Percentiles rank a stretch among this genome's conserved stretches.
phyloP scores from a whole-genome alignment of 2,797 vertebrate genomes.

The Alectoris magna region DNA sequence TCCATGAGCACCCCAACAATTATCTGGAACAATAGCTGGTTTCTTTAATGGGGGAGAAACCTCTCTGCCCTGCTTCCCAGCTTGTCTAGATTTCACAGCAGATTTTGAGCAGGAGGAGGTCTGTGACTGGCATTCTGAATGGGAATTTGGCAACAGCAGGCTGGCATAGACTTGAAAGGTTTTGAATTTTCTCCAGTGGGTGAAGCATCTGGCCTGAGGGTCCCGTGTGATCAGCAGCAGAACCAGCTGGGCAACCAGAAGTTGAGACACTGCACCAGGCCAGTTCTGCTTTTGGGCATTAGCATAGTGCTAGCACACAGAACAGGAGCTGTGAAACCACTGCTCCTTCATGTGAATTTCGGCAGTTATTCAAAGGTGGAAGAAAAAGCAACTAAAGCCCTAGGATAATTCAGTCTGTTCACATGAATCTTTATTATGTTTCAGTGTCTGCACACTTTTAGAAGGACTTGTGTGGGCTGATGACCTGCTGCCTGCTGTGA shows the following conservation, averaged over 20 bases:
- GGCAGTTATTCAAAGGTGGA: constrained; percentile 15
- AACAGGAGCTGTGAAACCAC: neutral
- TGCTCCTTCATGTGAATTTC: neutral
- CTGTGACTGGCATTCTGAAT: neutral
- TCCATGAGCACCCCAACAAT: too few species aligned
- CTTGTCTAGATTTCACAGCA: neutral
- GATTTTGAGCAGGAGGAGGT: neutral
- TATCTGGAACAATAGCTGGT: neutral
- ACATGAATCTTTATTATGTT: neutral
- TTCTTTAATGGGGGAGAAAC: neutral
- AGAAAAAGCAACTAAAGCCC: neutral
- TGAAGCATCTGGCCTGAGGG: neutral
- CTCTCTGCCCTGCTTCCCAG: neutral
- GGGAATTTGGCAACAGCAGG: neutral
- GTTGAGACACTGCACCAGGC: neutral
- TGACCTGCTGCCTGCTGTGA: neutral
- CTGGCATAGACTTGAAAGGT: neutral
- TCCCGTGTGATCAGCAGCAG: neutral
- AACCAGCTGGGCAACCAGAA: neutral
- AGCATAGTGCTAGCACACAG: neutral
- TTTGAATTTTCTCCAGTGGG: neutral
- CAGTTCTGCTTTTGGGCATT: neutral
- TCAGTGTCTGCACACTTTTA: neutral
- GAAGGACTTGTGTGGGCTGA: neutral
- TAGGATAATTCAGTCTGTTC: neutral